These are phyloP conservation scores for Drosophila sp. DNA, from an alignment of 1,140 invertebrate species.

Conservation along the genomic window DNA sequence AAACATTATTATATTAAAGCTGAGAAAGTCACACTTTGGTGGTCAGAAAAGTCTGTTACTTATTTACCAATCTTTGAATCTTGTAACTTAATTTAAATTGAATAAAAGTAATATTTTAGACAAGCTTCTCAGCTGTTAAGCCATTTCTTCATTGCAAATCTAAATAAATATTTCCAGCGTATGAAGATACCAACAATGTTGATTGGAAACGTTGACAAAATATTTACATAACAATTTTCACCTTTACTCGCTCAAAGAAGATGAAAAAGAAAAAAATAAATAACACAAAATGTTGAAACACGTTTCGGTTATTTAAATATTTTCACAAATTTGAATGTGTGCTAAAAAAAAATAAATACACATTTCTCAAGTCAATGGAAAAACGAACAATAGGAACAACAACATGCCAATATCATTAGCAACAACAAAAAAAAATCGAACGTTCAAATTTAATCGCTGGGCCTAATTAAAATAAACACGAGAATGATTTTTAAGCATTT, in stretches of 20 bases:
- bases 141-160: not conserved
- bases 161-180: not conserved
- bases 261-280: conserved; percentile 13
- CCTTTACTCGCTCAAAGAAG: conserved; percentile 13
- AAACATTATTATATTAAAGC: not conserved
- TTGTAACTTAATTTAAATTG: no score
- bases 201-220: conserved; percentile 41
- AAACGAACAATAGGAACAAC: conserved; percentile 35
- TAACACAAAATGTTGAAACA: conserved; percentile 63
- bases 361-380: conserved; percentile 60
- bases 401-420: conserved; percentile 53
- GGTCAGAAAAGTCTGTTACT: not conserved
- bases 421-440: conserved; percentile 39
- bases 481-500: conserved; percentile 73
- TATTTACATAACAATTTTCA: conserved; percentile 65
- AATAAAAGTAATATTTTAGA: no score
- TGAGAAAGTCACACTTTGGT: not conserved
- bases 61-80: no score
- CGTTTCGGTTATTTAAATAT: conserved; percentile 79
- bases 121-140: not conserved
- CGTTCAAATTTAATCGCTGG: conserved; percentile 58
- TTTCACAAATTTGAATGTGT: conserved; percentile 62
- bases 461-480: conserved; percentile 79
- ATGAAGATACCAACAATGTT: conserved; percentile 31
- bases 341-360: conserved; percentile 47